phyloP scores from a whole-genome alignment of 2,797 vertebrate species.

The Fistularia tabacaria region DNA sequence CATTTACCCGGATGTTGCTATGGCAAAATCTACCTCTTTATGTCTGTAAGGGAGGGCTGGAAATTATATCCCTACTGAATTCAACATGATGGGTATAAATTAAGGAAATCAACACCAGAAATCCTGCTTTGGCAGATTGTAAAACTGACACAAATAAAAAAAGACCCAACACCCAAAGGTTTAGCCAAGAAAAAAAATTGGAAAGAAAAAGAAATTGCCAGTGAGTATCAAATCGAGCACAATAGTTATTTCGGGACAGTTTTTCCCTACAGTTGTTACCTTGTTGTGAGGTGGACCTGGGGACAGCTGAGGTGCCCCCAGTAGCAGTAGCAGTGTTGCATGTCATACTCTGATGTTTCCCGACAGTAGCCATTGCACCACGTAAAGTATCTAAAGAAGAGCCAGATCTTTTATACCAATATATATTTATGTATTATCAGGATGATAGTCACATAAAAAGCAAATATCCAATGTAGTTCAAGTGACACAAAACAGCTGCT shows the following conservation, averaged over 20 bases:
- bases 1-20: no score
- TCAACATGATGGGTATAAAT: no score
- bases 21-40: no score
- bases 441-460: not conserved
- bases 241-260: not conserved
- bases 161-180: no score
- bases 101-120: no score
- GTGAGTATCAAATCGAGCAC: not conserved
- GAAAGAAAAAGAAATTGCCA: not conserved
- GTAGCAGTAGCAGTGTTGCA: conserved; percentile 43
- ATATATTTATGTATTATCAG: not conserved
- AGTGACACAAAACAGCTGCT: conserved; percentile 1
- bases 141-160: not conserved
- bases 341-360: conserved; percentile 72
- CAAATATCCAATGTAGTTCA: no score
- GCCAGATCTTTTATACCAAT: conserved; percentile 57
- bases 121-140: not conserved
- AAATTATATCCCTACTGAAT: no score
- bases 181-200: not conserved
- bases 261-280: conserved; percentile 55
- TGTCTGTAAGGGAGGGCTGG: no score
- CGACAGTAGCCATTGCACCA: conserved; percentile 75
- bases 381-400: conserved; percentile 80
- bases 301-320: conserved; percentile 61
- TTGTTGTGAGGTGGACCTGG: conserved; percentile 78